Evolutionary conservation across 2,113 vertebrate species (phyloP).

Genomic region (Plecotus auritus): DNA sequence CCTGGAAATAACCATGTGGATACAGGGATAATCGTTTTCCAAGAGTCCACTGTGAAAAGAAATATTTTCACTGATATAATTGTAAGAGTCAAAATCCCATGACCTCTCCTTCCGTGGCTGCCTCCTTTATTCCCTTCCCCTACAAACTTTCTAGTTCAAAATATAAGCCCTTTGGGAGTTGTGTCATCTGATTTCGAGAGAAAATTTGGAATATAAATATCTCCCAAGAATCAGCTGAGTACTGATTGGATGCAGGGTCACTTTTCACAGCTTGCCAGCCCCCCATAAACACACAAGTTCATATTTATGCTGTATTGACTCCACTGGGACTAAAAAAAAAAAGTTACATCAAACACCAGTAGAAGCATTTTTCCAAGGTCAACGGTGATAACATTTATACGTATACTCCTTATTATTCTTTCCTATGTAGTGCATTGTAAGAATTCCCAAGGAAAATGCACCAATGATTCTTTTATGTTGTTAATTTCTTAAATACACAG

Average conservation of each 20-base stretch:
- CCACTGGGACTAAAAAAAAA: not conserved
- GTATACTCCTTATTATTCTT: not conserved
- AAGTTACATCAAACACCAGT: not conserved
- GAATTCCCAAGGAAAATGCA: constrained; percentile 30
- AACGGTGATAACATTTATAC: not conserved
- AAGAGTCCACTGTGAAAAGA: constrained; percentile 38
- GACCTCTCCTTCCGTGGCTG: constrained; percentile 61
- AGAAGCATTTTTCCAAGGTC: not conserved
- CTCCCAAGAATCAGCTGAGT: constrained; percentile 21
- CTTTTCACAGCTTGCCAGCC: not conserved
- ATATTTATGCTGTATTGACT: not conserved
- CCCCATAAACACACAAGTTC: not conserved
- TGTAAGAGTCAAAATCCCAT: constrained; percentile 71
- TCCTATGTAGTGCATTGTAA: constrained; percentile 17
- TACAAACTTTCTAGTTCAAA: constrained; percentile 62
- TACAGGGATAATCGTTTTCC: constrained; percentile 38
- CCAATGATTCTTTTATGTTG: constrained; percentile 17
- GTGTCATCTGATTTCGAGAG: constrained; percentile 65
- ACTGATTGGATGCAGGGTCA: not conserved
- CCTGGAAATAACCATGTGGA: constrained; percentile 5
- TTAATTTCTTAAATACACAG: constrained; percentile 49
- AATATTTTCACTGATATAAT: constrained; percentile 58
- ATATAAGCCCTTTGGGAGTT: constrained; percentile 67
- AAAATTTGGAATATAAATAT: constrained; percentile 65
- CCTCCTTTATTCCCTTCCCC: constrained; percentile 59